A percentile compares a stretch with the other conserved stretches of the same genome.
phyloP scores from a whole-genome alignment of 2,888 invertebrate species.

The Macrosoma leucophasiata region DNA sequence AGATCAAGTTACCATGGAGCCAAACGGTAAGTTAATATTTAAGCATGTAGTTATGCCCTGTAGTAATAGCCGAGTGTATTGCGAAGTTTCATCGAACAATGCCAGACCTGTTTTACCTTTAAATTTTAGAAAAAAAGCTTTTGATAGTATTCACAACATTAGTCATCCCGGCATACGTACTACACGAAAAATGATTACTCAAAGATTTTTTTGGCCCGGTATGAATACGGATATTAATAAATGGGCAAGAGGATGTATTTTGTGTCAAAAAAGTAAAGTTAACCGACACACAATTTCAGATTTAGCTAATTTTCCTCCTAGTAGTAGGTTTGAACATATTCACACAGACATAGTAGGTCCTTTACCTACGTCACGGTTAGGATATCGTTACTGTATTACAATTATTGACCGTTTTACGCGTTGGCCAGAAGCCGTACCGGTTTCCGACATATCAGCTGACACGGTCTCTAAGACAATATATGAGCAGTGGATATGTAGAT shows the following conservation, averaged over 20 bases:
- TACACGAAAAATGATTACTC: constrained; percentile 12
- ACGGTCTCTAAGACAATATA: no score
- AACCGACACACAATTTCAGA: constrained; percentile 7
- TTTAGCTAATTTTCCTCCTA: no score
- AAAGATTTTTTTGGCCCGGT: constrained; percentile 15
- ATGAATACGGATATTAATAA: constrained; percentile 10
- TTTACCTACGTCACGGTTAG: no score
- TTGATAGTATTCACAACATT: constrained; percentile 6
- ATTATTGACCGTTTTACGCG: no score
- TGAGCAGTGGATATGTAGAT: no score
- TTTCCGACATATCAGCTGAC: no score
- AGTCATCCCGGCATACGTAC: constrained; percentile 10
- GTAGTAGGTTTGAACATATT: constrained; percentile 17
- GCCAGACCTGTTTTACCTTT: no score
- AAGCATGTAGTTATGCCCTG: no score
- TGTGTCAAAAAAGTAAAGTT: constrained; percentile 7
- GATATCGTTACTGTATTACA: no score
- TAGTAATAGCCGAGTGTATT: no score
- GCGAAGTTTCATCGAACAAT: no score
- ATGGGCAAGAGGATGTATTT: constrained; percentile 10
- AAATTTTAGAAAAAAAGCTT: constrained; percentile 6
- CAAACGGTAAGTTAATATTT: constrained; percentile 3
- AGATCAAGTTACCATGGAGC: constrained; percentile 1
- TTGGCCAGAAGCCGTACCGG: no score
- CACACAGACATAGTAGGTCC: constrained; percentile 22